A percentile compares a stretch with the other conserved stretches of the same genome.
phyloP scores from a whole-genome alignment of 2,113 vertebrate genomes.

The Thryonomys swinderianus region DNA sequence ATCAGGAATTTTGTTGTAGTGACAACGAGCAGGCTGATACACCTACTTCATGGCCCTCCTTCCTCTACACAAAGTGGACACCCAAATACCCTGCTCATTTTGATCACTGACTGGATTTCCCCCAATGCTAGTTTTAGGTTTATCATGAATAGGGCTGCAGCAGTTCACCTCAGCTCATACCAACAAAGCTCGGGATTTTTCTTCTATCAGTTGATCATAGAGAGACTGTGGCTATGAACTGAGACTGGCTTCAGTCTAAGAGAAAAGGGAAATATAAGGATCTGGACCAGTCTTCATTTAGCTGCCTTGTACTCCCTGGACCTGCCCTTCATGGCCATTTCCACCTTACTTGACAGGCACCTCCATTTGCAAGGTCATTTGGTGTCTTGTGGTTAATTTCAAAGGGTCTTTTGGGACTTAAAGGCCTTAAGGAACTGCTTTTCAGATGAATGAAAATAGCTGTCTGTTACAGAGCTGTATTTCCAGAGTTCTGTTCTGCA shows the following conservation, averaged over 20 bases:
- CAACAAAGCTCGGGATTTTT: background rate
- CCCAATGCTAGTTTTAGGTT: background rate
- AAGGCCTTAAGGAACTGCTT: background rate
- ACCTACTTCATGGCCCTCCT: background rate
- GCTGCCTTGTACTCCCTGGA: background rate
- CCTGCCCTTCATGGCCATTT: background rate
- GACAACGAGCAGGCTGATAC: background rate
- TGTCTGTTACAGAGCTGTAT: background rate
- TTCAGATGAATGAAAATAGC: background rate
- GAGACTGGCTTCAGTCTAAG: background rate
- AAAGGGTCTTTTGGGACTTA: background rate
- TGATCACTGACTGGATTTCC: background rate
- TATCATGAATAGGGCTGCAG: too few relatives aligned
- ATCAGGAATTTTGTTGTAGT: background rate
- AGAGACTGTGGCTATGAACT: background rate
- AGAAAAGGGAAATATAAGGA: background rate
- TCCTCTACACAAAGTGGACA: background rate
- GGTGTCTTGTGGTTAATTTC: background rate
- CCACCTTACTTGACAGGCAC: background rate
- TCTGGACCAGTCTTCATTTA: background rate
- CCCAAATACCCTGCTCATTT: background rate
- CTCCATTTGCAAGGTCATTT: background rate
- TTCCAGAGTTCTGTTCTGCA: background rate
- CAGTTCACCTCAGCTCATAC: background rate
- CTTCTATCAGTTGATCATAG: background rate